Conservation (phyloP, 2,888 invertebrate genomes). For the Eilema caniola region DNA sequence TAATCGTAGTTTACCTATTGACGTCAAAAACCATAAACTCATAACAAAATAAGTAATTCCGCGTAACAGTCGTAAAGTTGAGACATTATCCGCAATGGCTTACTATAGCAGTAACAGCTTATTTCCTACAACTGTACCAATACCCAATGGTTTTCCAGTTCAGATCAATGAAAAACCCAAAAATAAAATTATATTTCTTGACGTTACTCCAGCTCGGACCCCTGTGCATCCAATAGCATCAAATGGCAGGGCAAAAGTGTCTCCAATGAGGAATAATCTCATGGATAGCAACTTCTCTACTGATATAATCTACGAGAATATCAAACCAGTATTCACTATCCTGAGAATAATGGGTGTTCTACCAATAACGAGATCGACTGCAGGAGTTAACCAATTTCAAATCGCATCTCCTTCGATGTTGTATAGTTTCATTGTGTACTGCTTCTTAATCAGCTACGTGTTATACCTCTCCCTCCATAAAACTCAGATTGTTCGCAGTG, state of each 20-base stretch:
- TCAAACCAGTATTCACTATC: conserved; percentile 78
- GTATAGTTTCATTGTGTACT: conserved; percentile 86
- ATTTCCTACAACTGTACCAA: conserved; percentile 60
- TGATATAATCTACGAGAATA: conserved; percentile 81
- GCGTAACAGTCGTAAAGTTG: conserved; percentile 35
- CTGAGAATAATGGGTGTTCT: conserved; percentile 87
- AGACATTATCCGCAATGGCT: conserved; percentile 61
- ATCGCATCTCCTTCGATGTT: conserved; percentile 85
- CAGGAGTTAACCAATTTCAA: conserved; percentile 81
- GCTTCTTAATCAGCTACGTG: conserved; percentile 84
- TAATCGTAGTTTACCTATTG: conserved; percentile 60
- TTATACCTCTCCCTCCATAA: conserved; percentile 88
- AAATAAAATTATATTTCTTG: conserved; percentile 74
- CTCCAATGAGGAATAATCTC: conserved; percentile 72
- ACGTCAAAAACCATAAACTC: conserved; percentile 51
- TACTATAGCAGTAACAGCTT: conserved; percentile 66
- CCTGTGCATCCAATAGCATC: conserved; percentile 64
- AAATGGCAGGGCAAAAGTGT: conserved; percentile 59
- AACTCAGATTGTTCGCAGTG: conserved; percentile 87
- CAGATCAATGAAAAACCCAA: conserved; percentile 67
- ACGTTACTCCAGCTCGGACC: conserved; percentile 74
- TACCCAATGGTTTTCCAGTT: conserved; percentile 73
- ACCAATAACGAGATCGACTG: conserved; percentile 85
- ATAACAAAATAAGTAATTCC: conserved; percentile 46
- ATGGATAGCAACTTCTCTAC: conserved; percentile 66